Evolutionary conservation across 2,888 invertebrate genomes (phyloP).

Genomic region (Gortyna flavago): DNA sequence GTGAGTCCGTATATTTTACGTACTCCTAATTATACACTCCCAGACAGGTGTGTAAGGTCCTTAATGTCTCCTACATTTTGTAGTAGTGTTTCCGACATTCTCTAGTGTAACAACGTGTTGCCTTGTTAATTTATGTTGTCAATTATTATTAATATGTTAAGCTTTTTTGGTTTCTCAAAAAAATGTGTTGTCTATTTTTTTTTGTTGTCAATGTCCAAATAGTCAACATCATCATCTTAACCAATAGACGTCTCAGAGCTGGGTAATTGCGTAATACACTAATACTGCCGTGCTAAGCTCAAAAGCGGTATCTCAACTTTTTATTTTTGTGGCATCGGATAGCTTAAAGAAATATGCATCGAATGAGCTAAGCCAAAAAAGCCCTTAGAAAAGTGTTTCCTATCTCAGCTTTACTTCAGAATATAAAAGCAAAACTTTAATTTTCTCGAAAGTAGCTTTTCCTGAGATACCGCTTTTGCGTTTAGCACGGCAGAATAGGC

Average conservation of each 20-base stretch:
- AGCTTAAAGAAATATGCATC: too few relatives aligned
- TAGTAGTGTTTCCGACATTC: constrained; percentile 39
- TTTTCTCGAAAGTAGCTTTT: too few relatives aligned
- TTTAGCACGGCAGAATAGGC: too few relatives aligned
- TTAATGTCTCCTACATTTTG: constrained; percentile 64
- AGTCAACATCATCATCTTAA: background rate
- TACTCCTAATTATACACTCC: constrained; percentile 80
- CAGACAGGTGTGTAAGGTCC: constrained; percentile 81
- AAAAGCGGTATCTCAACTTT: too few relatives aligned
- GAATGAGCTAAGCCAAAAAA: too few relatives aligned
- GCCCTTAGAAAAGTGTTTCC: too few relatives aligned
- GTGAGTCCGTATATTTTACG: constrained; percentile 78
- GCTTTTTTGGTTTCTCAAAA: background rate
- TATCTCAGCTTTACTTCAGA: too few relatives aligned
- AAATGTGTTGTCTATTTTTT: background rate
- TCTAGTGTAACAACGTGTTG: constrained; percentile 47
- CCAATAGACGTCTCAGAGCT: background rate
- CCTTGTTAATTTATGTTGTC: constrained; percentile 57
- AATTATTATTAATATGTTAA: constrained; percentile 45
- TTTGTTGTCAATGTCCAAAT: background rate
- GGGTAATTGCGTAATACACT: background rate
- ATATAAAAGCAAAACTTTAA: too few relatives aligned
- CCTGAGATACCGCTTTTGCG: too few relatives aligned
- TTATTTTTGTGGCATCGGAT: too few relatives aligned
- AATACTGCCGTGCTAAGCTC: too few relatives aligned